Conservation (phyloP, 2,888 invertebrate genomes). For the Drosophila pseudotalamancana region DNA sequence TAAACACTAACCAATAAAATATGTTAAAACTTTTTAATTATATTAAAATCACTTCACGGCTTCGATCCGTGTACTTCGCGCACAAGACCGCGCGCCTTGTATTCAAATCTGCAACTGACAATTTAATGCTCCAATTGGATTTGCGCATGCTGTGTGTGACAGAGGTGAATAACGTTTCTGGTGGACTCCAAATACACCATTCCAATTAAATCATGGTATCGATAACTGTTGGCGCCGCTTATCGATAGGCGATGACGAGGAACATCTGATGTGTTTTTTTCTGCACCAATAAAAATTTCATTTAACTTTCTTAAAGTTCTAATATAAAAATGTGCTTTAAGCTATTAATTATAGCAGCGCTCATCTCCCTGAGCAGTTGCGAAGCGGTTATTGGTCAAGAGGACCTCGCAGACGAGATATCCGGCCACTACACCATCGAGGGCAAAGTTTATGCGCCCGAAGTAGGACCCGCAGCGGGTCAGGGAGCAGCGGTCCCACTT, state of each 20-base stretch:
- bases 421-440: constrained; percentile 90
- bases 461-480: constrained; percentile 70
- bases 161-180: constrained; percentile 17
- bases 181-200: constrained; percentile 17
- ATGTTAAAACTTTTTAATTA: constrained; percentile 34
- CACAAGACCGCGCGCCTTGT: constrained; percentile 48
- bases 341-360: constrained; percentile 42
- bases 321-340: constrained; percentile 48
- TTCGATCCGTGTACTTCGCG: constrained; percentile 24
- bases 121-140: constrained; percentile 35
- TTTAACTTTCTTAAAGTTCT: constrained; percentile 27
- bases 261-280: constrained; percentile 55
- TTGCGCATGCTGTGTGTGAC: constrained; percentile 29
- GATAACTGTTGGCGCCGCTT: constrained; percentile 1
- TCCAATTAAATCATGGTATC: not conserved
- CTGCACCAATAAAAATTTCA: constrained; percentile 40
- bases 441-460: constrained; percentile 92
- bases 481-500: constrained; percentile 35
- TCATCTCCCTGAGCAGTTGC: constrained; percentile 42
- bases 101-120: constrained; percentile 54
- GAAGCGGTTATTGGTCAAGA: constrained; percentile 80
- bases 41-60: constrained; percentile 20
- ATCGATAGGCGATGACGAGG: constrained; percentile 40
- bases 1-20: constrained; percentile 65
- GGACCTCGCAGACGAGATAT: constrained; percentile 81